phyloP scores from a whole-genome alignment of 2,113 vertebrate species.

The Anser cygnoides region DNA sequence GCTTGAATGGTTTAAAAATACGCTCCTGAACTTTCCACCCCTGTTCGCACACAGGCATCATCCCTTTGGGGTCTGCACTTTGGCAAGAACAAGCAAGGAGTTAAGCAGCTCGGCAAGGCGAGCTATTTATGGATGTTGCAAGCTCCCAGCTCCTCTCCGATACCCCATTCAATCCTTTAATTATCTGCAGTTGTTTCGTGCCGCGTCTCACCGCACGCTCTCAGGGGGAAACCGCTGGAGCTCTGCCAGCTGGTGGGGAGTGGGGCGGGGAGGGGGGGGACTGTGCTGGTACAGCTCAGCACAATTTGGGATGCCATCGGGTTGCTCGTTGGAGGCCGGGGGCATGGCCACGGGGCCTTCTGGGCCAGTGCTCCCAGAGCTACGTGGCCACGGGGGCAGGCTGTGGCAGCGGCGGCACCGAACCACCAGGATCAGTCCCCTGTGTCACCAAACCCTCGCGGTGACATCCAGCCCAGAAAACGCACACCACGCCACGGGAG shows the following conservation, averaged over 20 bases:
- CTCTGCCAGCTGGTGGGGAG: conserved; percentile 2
- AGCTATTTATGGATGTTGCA: conserved; percentile 65
- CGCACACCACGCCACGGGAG: not conserved
- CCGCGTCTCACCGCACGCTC: not conserved
- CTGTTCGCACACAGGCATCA: conserved; percentile 1
- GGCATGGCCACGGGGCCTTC: not conserved
- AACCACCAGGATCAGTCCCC: not conserved
- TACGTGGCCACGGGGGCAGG: not conserved
- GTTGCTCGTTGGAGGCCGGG: not conserved
- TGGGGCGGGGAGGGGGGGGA: not conserved
- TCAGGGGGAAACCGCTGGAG: not conserved
- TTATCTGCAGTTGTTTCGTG: conserved; percentile 64
- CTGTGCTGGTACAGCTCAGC: accelerated
- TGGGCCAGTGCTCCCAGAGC: not conserved
- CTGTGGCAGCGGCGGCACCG: not conserved
- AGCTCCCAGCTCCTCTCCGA: conserved; percentile 28
- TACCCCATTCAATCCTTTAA: conserved; percentile 64
- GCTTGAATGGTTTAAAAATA: conserved; percentile 60
- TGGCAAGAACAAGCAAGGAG: conserved; percentile 59
- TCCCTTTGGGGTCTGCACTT: conserved; percentile 66
- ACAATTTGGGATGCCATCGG: not conserved
- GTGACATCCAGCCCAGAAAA: conserved; percentile 9
- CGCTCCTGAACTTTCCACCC: conserved; percentile 56
- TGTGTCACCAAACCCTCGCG: not conserved
- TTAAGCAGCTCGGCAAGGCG: conserved; percentile 52